phyloP scores from a whole-genome alignment of 2,797 vertebrate genomes.

The Kryptopterus vitreolus region DNA sequence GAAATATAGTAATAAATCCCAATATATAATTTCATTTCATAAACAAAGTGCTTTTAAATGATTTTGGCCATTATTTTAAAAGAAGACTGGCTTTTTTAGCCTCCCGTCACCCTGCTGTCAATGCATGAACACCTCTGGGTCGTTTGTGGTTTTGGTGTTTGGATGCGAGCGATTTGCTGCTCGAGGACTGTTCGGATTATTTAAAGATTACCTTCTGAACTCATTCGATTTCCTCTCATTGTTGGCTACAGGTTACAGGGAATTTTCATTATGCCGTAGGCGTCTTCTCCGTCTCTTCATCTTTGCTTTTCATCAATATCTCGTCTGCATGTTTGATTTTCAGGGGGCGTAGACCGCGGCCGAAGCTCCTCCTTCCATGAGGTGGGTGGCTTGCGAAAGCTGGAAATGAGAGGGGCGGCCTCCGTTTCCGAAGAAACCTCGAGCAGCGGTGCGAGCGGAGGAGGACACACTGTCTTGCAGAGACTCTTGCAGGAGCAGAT shows the following conservation, averaged over 20 bases:
- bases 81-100: slow-evolving; percentile 3
- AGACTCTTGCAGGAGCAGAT: slow-evolving; percentile 98
- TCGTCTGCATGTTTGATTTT: background rate
- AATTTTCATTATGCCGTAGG: slow-evolving; percentile 3
- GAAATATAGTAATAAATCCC: slow-evolving; percentile 17
- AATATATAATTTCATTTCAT: slow-evolving; percentile 11
- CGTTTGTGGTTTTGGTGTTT: slow-evolving; percentile 20
- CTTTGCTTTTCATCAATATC: slow-evolving; percentile 1
- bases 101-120: slow-evolving; percentile 45
- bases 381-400: slow-evolving; percentile 67
- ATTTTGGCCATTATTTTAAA: slow-evolving; percentile 6
- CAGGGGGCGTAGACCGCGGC: slow-evolving; percentile 70
- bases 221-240: slow-evolving; percentile 22
- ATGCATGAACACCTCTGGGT: slow-evolving; percentile 46
- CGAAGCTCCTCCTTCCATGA: slow-evolving; percentile 77
- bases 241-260: slow-evolving; percentile 28
- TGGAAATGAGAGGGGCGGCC: slow-evolving; percentile 92
- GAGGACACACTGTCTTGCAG: slow-evolving; percentile 89
- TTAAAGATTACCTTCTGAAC: slow-evolving; percentile 28
- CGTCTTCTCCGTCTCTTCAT: background rate
- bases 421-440: slow-evolving; percentile 80
- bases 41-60: background rate
- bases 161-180: slow-evolving; percentile 18
- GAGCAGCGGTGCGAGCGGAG: slow-evolving; percentile 65
- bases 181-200: slow-evolving; percentile 24